phyloP scores from a whole-genome alignment of 1,140 invertebrate species.

The Rhysida immarginata region DNA sequence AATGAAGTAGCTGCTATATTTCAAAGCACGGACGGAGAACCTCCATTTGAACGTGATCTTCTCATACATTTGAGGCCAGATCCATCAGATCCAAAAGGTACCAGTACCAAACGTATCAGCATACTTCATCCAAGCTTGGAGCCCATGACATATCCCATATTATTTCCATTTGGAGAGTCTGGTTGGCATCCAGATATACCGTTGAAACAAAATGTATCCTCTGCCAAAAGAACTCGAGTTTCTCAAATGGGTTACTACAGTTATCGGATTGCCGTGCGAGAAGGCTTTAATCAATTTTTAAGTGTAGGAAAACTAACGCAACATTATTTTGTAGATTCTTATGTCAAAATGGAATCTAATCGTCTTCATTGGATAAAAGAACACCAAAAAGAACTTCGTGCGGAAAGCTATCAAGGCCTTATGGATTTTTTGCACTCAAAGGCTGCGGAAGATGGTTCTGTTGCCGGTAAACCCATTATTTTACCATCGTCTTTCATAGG shows the following conservation, averaged over 20 bases:
- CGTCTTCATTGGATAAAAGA: slow-evolving; percentile 26
- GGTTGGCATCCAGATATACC: too few relatives aligned
- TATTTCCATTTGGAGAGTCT: too few relatives aligned
- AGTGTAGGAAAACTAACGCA: slow-evolving; percentile 16
- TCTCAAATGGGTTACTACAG: neutral
- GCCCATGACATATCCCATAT: too few relatives aligned
- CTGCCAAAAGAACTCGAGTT: neutral
- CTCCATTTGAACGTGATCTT: too few relatives aligned
- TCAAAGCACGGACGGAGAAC: too few relatives aligned
- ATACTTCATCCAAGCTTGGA: too few relatives aligned
- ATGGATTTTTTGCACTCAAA: slow-evolving; percentile 15
- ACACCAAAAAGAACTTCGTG: slow-evolving; percentile 34
- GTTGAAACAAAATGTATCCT: too few relatives aligned
- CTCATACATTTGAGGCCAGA: too few relatives aligned
- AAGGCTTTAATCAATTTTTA: slow-evolving; percentile 15
- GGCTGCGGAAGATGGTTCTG: slow-evolving; percentile 10
- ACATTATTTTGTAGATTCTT: slow-evolving; percentile 34
- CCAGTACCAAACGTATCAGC: too few relatives aligned
- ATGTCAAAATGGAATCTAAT: slow-evolving; percentile 35
- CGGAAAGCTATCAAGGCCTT: slow-evolving; percentile 33
- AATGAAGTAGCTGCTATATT: too few relatives aligned
- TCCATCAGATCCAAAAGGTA: too few relatives aligned
- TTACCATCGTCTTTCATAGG: slow-evolving; percentile 30
- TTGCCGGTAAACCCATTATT: slow-evolving; percentile 20
- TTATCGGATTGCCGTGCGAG: slow-evolving; percentile 1